Conservation (phyloP, 2,113 vertebrate genomes). For the Morone saxatilis region DNA sequence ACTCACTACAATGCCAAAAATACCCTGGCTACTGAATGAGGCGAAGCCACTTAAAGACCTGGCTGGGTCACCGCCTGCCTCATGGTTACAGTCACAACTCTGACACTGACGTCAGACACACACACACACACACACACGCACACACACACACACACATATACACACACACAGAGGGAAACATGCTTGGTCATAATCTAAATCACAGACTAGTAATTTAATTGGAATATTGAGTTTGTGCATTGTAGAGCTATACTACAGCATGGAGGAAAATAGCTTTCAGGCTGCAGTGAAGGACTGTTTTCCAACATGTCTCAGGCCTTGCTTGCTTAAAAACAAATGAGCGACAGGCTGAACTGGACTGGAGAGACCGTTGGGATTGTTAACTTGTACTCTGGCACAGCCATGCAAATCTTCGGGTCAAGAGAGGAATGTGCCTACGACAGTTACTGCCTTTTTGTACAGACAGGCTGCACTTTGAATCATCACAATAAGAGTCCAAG, state of each 20-base stretch:
- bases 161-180: constrained; percentile 23
- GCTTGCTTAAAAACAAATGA: constrained; percentile 11
- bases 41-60: constrained; percentile 72
- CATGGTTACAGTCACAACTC: constrained; percentile 58
- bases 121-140: not conserved
- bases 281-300: not conserved
- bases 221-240: not conserved
- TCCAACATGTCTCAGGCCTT: not conserved
- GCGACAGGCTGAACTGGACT: not conserved
- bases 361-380: not conserved
- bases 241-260: not conserved
- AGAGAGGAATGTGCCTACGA: not conserved
- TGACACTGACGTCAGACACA: constrained; percentile 41
- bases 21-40: constrained; percentile 69
- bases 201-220: constrained; percentile 8
- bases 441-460: not conserved
- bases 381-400: constrained; percentile 10
- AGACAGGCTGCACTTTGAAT: not conserved
- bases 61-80: constrained; percentile 65
- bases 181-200: constrained; percentile 45
- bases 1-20: constrained; percentile 72
- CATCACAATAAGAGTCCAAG: not conserved
- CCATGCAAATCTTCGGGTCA: constrained; percentile 43
- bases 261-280: not conserved
- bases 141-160: not conserved